These are phyloP conservation scores for Metopia argyrocephala DNA, from an alignment of 2,888 invertebrate genomes.

Conservation along the genomic window DNA sequence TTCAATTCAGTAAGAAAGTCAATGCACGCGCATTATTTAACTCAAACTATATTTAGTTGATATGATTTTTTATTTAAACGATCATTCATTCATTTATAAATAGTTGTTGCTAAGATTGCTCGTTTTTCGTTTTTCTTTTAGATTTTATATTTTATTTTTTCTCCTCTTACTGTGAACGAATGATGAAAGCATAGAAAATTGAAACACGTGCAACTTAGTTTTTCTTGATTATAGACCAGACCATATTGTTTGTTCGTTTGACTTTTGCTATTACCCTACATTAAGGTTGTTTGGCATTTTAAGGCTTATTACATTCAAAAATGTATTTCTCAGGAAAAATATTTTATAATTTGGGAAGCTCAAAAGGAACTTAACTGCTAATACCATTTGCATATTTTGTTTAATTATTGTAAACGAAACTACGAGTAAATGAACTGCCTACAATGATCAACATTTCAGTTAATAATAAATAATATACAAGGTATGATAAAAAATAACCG, in stretches of 20 bases:
- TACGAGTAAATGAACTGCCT: no score
- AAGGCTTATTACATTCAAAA: slow-evolving; percentile 1
- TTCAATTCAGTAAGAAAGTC: slow-evolving; percentile 48
- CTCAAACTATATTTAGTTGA: slow-evolving; percentile 19
- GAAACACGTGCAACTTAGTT: slow-evolving; percentile 60
- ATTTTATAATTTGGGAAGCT: no score
- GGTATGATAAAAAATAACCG: no score
- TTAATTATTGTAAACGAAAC: no score
- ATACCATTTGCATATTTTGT: no score
- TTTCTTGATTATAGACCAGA: slow-evolving; percentile 23
- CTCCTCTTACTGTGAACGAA: slow-evolving; percentile 43
- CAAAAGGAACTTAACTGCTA: no score
- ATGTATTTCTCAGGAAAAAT: no score
- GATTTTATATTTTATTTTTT: slow-evolving; percentile 38
- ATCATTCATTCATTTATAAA: slow-evolving; percentile 15
- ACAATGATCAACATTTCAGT: no score
- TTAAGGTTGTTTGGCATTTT: background rate
- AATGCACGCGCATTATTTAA: slow-evolving; percentile 51
- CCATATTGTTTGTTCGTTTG: slow-evolving; percentile 23
- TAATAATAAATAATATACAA: no score
- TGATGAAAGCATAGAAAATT: slow-evolving; percentile 62
- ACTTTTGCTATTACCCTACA: background rate
- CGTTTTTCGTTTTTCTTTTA: background rate
- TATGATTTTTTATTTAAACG: slow-evolving; percentile 11
- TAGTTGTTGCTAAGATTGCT: no score